Evolutionary conservation across 1,140 invertebrate genomes (phyloP).

Genomic region (Sarcophaga bullata): DNA sequence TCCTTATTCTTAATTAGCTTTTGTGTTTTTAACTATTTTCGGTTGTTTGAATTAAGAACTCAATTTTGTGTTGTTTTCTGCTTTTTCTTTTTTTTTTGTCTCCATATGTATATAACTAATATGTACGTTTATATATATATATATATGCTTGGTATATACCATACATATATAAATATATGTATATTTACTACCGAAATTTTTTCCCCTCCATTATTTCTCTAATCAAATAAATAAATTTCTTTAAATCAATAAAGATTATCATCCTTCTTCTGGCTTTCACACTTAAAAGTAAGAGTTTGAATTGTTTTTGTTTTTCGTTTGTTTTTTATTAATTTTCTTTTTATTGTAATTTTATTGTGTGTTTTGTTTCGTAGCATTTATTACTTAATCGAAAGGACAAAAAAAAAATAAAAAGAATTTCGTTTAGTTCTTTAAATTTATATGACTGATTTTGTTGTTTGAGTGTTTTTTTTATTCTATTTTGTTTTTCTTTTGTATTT

Average conservation of each 20-base stretch:
- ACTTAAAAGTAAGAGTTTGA: constrained; percentile 22
- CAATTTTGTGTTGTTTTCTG: neutral
- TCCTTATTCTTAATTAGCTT: neutral
- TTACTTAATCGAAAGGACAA: constrained; percentile 12
- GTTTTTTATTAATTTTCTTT: constrained; percentile 13
- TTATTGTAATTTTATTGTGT: constrained; percentile 27
- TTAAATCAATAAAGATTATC: neutral
- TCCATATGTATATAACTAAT: neutral
- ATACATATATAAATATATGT: neutral
- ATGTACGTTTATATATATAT: neutral
- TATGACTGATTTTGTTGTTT: neutral
- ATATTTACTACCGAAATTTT: neutral
- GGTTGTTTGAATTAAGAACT: neutral
- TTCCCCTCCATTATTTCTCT: neutral
- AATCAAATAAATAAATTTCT: neutral
- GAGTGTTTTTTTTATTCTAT: neutral
- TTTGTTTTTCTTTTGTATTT: neutral
- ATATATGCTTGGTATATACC: too few relatives aligned
- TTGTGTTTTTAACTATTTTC: neutral
- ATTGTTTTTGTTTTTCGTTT: neutral
- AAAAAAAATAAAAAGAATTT: neutral
- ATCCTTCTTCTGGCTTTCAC: neutral
- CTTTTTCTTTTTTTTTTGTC: neutral
- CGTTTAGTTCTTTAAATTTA: neutral
- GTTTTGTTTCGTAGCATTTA: constrained; percentile 16